Percentiles rank a stretch among this genome's conserved stretches.
Evolutionary conservation across 2,797 vertebrate species (phyloP).

Genomic region (Bufotes viridis): DNA sequence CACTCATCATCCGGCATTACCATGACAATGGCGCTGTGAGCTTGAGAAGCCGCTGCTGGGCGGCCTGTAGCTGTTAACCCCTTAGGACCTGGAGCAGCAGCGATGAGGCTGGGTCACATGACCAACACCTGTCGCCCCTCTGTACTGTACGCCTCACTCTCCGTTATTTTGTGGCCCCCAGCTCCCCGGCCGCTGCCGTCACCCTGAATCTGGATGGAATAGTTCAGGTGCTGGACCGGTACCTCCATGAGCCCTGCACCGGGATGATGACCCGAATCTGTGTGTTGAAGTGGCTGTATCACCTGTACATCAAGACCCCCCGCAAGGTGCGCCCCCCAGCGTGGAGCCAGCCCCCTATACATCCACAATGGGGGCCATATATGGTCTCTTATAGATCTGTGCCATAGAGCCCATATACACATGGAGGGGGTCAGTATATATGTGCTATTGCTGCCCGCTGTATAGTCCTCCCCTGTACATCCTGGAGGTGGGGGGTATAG

Average conservation of each 20-base stretch:
- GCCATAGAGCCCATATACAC: not conserved
- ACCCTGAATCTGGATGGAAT: slow-evolving; percentile 93
- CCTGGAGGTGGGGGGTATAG: no score
- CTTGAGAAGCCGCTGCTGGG: slow-evolving; percentile 6
- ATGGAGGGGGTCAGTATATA: not conserved
- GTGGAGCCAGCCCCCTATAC: no score
- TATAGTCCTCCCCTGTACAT: no score
- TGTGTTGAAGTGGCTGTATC: slow-evolving; percentile 97
- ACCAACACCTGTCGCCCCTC: not conserved
- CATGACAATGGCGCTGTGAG: slow-evolving; percentile 33
- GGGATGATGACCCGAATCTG: slow-evolving; percentile 99
- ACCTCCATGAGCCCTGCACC: slow-evolving; percentile 88
- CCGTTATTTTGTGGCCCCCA: slow-evolving; percentile 60
- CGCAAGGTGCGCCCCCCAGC: slow-evolving; percentile 79
- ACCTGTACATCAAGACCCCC: slow-evolving; percentile 97
- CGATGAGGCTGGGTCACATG: not conserved
- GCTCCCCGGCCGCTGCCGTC: slow-evolving; percentile 80
- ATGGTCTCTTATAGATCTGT: not conserved
- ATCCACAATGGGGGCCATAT: not conserved
- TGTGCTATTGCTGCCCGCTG: no score
- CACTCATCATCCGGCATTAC: slow-evolving; percentile 7
- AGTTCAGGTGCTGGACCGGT: slow-evolving; percentile 94
- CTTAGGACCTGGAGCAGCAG: not conserved
- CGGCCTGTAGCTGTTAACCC: slow-evolving; percentile 24
- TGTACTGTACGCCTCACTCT: not conserved